phyloP scores from a whole-genome alignment of 2,797 vertebrate genomes.

The Chrosomus eos region DNA sequence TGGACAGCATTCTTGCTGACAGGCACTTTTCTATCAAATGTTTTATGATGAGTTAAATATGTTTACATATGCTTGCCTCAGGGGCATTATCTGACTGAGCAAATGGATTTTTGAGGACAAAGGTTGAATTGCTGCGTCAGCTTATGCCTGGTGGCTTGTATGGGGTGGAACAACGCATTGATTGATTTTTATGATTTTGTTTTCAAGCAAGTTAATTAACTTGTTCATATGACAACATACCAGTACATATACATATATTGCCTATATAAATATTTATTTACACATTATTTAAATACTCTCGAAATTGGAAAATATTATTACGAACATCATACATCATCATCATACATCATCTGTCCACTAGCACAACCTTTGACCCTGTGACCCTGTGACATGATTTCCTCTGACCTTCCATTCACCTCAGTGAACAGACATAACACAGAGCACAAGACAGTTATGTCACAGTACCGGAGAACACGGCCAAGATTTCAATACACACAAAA shows the following conservation, averaged over 20 bases:
- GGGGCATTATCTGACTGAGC: constrained; percentile 46
- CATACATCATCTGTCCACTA: not conserved
- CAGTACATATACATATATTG: constrained; percentile 7
- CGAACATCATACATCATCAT: not conserved
- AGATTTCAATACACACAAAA: constrained; percentile 41
- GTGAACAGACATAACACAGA: constrained; percentile 6
- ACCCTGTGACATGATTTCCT: constrained; percentile 18
- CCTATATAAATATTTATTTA: not conserved
- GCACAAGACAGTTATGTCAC: constrained; percentile 27
- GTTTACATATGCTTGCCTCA: constrained; percentile 63
- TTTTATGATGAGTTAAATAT: constrained; percentile 68
- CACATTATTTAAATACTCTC: not conserved
- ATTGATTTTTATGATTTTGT: constrained; percentile 13
- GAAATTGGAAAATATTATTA: not conserved
- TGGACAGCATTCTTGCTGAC: constrained; percentile 70
- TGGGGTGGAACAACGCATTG: not conserved
- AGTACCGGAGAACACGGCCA: constrained; percentile 21
- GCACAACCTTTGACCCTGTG: constrained; percentile 13
- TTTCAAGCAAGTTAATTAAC: constrained; percentile 29
- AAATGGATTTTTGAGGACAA: constrained; percentile 47
- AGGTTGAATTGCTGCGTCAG: constrained; percentile 40
- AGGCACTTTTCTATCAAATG: constrained; percentile 58
- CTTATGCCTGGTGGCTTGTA: constrained; percentile 10
- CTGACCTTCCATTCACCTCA: constrained; percentile 17
- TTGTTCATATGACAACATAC: constrained; percentile 10